Conservation (phyloP, 1,140 invertebrate species). For the Prorops nasuta region DNA sequence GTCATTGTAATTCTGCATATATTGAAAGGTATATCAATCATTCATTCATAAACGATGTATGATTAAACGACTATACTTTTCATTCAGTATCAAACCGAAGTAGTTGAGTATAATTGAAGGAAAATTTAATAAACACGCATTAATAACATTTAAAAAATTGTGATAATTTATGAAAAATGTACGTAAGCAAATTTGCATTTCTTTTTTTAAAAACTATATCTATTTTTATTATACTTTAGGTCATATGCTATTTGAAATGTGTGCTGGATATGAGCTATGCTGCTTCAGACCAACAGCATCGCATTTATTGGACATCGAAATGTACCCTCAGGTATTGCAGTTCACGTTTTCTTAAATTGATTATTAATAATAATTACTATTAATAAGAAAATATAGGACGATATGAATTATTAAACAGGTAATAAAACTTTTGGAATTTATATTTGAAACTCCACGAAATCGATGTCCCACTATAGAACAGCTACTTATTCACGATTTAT, state of each 20-base stretch:
- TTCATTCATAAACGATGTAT: too few species aligned
- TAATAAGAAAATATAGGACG: too few species aligned
- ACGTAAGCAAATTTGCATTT: too few species aligned
- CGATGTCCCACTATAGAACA: slow-evolving; percentile 73
- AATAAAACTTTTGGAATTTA: slow-evolving; percentile 75
- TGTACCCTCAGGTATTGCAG: slow-evolving; percentile 69
- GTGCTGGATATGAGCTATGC: slow-evolving; percentile 77
- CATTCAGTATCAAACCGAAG: too few species aligned
- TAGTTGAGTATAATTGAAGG: too few species aligned
- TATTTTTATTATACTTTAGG: slow-evolving; percentile 49
- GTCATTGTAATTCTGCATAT: too few species aligned
- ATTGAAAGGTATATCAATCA: too few species aligned
- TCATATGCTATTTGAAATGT: slow-evolving; percentile 89
- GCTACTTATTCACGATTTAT: slow-evolving; percentile 77
- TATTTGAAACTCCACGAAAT: slow-evolving; percentile 70
- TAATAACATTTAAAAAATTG: too few species aligned
- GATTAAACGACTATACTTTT: too few species aligned
- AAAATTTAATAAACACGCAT: too few species aligned
- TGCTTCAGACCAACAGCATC: slow-evolving; percentile 69
- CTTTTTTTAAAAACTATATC: too few species aligned
- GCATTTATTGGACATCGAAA: slow-evolving; percentile 71
- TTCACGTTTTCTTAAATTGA: background rate
- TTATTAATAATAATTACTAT: background rate
- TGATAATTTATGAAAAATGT: too few species aligned
- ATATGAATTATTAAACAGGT: slow-evolving; percentile 57